These are phyloP conservation scores for Pelobates fuscus DNA, from an alignment of 2,113 vertebrate species.

Conservation along the genomic window DNA sequence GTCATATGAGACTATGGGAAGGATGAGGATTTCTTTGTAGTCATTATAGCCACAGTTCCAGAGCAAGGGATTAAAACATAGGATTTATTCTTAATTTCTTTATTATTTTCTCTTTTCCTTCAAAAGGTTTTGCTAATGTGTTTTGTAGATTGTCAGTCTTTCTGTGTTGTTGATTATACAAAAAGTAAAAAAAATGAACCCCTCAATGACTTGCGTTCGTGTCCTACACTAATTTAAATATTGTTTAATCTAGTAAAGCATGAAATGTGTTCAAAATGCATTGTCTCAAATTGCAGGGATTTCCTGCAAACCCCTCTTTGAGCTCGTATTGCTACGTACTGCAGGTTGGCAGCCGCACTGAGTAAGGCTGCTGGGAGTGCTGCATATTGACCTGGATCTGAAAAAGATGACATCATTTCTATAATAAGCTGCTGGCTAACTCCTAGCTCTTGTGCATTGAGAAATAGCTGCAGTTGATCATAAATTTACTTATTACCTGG, in stretches of 20 bases:
- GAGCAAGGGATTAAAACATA: too few species aligned
- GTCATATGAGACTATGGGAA: too few species aligned
- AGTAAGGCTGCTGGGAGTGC: constrained; percentile 21
- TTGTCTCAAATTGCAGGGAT: constrained; percentile 3
- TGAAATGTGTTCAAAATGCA: neutral
- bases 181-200: too few species aligned
- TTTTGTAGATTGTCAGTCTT: too few species aligned
- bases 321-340: constrained; percentile 8
- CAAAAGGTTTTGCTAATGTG: too few species aligned
- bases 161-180: too few species aligned
- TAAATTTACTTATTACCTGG: constrained; percentile 11
- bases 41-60: too few species aligned
- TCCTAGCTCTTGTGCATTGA: constrained; percentile 31
- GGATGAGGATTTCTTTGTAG: too few species aligned
- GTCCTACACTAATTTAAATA: too few species aligned
- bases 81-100: too few species aligned
- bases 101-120: too few species aligned
- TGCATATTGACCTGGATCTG: constrained; percentile 46
- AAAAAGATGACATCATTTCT: constrained; percentile 65
- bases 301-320: neutral
- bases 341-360: constrained; percentile 55
- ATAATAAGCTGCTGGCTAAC: constrained; percentile 47
- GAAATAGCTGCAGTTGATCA: constrained; percentile 49
- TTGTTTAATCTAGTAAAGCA: neutral
- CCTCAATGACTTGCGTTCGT: too few species aligned